Conservation (phyloP, 2,888 invertebrate genomes). For the Capitulum mitella region DNA sequence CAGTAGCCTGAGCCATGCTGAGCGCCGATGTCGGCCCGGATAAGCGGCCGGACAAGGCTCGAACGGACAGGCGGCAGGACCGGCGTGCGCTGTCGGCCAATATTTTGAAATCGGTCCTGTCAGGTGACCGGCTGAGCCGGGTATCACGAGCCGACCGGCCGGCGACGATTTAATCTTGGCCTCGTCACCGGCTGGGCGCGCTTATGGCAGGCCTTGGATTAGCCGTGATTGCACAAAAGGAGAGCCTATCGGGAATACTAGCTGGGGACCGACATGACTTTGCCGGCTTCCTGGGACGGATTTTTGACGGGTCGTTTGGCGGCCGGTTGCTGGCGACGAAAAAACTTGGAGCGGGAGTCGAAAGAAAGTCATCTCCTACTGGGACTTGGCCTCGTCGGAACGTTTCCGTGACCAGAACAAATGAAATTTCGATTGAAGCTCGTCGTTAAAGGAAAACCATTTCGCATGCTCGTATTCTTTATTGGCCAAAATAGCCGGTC, state of each 20-base stretch:
- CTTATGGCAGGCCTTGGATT: constrained; percentile 5
- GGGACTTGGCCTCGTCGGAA: too few relatives aligned
- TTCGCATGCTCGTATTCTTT: too few relatives aligned
- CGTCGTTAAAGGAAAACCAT: too few relatives aligned
- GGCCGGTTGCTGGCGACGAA: too few relatives aligned
- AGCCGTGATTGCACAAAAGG: neutral
- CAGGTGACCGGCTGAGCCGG: neutral
- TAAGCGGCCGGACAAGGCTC: neutral
- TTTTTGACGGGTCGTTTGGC: neutral
- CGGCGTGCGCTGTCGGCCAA: neutral
- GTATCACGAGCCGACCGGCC: neutral
- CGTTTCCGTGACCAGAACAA: too few relatives aligned
- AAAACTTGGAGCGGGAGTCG: too few relatives aligned
- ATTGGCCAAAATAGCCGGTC: too few relatives aligned
- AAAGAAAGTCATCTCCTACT: too few relatives aligned
- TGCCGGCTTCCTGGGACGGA: neutral
- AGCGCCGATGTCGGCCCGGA: neutral
- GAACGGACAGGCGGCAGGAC: too few relatives aligned
- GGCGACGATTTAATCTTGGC: constrained; percentile 3
- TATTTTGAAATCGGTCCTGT: neutral
- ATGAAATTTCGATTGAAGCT: too few relatives aligned
- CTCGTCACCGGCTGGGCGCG: neutral
- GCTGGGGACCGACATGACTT: neutral
- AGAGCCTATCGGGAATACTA: neutral
- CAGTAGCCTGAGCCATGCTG: neutral